Conservation (phyloP, 2,888 invertebrate genomes). For the Schizaphis graminum region DNA sequence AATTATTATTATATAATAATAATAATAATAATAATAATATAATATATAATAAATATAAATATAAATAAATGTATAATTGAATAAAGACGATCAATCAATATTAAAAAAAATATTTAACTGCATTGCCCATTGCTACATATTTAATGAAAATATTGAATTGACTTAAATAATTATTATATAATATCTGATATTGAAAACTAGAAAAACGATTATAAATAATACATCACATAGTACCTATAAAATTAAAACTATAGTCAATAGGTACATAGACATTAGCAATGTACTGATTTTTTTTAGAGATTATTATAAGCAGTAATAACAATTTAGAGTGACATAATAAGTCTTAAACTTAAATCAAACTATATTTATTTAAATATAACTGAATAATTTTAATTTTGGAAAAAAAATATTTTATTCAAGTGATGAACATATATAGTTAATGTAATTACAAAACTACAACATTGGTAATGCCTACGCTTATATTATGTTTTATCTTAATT, state of each 20-base stretch:
- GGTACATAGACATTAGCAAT: background rate
- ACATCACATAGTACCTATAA: background rate
- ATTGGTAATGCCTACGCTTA: background rate
- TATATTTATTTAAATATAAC: background rate
- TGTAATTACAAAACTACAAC: background rate
- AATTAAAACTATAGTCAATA: background rate
- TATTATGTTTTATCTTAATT: background rate
- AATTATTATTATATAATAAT: too few relatives aligned
- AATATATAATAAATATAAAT: too few relatives aligned
- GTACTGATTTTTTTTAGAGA: background rate
- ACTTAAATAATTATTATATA: background rate
- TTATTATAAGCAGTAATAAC: background rate
- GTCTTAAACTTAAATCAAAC: background rate
- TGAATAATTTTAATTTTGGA: background rate
- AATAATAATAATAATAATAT: too few relatives aligned
- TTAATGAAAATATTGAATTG: background rate
- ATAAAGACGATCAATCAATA: too few relatives aligned
- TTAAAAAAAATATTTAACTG: too few relatives aligned
- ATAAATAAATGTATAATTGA: background rate
- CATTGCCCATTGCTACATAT: background rate
- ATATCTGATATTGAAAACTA: background rate
- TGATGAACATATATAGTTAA: background rate
- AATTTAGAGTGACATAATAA: background rate
- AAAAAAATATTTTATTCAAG: background rate
- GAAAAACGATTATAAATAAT: background rate